phyloP scores from a whole-genome alignment of 2,797 vertebrate genomes.

The Amniataba percoides region DNA sequence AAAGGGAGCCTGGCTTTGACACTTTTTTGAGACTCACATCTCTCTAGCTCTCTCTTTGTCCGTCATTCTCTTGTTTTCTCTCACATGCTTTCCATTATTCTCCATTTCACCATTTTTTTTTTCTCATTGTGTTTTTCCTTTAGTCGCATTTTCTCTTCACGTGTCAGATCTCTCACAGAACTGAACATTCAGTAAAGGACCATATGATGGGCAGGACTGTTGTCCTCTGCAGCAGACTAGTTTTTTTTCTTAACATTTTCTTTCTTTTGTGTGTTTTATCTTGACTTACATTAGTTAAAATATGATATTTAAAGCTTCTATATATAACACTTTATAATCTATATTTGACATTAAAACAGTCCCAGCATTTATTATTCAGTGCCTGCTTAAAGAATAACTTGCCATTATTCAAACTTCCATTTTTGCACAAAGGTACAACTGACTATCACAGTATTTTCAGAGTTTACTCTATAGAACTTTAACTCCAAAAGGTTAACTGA shows the following conservation, averaged over 20 bases:
- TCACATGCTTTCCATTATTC: conserved; percentile 60
- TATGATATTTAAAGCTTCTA: background rate
- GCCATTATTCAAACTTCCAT: background rate
- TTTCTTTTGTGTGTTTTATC: background rate
- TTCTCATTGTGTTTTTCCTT: conserved; percentile 50
- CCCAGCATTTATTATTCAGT: background rate
- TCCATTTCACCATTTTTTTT: conserved; percentile 45
- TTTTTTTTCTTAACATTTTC: background rate
- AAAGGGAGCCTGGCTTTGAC: conserved; percentile 78
- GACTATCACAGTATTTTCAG: background rate
- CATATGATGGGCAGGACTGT: conserved; percentile 5
- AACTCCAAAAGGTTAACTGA: background rate
- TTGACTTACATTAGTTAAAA: background rate
- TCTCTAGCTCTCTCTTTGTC: conserved; percentile 63
- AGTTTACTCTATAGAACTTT: background rate
- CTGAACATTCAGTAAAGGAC: conserved; percentile 6
- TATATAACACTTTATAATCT: background rate
- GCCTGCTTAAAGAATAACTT: background rate
- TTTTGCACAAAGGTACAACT: background rate
- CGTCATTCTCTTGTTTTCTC: conserved; percentile 54
- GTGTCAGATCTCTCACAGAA: conserved; percentile 39
- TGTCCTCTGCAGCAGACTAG: conserved; percentile 4
- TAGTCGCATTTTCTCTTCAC: conserved; percentile 19
- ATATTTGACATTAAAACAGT: background rate
- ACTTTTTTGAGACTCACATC: conserved; percentile 71